phyloP scores from a whole-genome alignment of 2,888 invertebrate genomes.

The Cerastis rubricosa region DNA sequence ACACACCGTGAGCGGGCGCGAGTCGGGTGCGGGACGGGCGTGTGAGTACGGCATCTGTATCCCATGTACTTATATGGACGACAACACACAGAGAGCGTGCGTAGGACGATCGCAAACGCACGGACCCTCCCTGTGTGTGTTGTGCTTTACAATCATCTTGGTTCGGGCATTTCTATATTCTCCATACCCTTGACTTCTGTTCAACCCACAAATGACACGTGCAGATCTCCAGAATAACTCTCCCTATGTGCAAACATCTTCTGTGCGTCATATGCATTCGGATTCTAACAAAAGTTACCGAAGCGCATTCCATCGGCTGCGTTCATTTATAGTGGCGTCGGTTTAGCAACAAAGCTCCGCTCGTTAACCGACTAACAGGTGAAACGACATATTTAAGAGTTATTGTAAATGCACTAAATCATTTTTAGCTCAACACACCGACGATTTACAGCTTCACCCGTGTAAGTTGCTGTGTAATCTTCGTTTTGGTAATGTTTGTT shows the following conservation, averaged over 20 bases:
- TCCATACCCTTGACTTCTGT: conserved; percentile 2
- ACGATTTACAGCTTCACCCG: conserved; percentile 26
- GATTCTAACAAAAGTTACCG: conserved; percentile 54
- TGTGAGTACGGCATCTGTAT: no score
- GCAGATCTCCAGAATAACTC: conserved; percentile 37
- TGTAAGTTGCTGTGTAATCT: conserved; percentile 17
- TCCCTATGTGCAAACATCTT: conserved; percentile 16
- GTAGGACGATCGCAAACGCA: no score
- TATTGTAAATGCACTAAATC: conserved; percentile 59
- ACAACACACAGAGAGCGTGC: no score
- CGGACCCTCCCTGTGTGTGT: no score
- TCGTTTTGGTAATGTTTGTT: background rate
- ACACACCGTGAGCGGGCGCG: no score
- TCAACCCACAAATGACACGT: conserved; percentile 7
- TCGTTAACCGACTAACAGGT: conserved; percentile 65
- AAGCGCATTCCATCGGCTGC: conserved; percentile 48
- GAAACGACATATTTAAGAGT: conserved; percentile 59
- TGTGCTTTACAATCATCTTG: no score
- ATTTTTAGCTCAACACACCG: conserved; percentile 50
- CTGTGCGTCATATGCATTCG: conserved; percentile 53
- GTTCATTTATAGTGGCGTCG: conserved; percentile 48
- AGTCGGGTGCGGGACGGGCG: no score
- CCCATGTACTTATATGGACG: no score
- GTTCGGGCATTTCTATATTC: background rate
- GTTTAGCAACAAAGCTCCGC: conserved; percentile 58